Base-by-base conservation (phyloP, 2,113 vertebrate species). In the Alaudala cheleensis region DNA sequence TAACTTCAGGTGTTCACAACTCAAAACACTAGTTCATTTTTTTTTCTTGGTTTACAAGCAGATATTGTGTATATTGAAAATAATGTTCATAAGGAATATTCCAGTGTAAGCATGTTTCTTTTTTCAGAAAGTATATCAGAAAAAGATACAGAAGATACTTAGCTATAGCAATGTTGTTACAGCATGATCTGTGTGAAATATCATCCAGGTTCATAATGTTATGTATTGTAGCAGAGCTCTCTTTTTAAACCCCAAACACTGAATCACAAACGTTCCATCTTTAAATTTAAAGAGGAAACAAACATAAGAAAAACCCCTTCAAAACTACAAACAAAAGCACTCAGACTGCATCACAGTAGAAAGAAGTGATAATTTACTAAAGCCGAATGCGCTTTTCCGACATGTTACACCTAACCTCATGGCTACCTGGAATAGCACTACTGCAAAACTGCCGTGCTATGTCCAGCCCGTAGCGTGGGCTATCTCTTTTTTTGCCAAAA, bases 381-480 rank as follows among this genome's bases (percentile, higher is more conserved):
- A 78, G 26, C 7, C 18, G 20, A 12, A 34, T 15, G 22, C 12
- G 11, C 6, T 73, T 54, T 40, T 70, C 61, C 42, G 44, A 10
- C 8, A 4, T 1, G 3, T n/a, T 28, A n/a, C 9, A 7, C 5
- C 23, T 14, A 60, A 34, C 16, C 10, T 24, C 12, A 14, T 0
- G 10, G 39, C 33, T 51, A 8, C 50, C 31, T 42, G 69, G 39
- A 53, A 40, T 0, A 42, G 6, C 20, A 4, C 10, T 4, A 20
- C 12, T 6, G 14, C 15, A 53, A 44, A 61, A 31, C 7, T 11
- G 10, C 18, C 1, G 0, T 5, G 20, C 3, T 2, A 14, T 6
- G 6, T 31, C 21, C 47, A 24, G 21, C 40, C 9, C 1, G 0
- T 5, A 37, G 42, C 0, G 0, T 0, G 22, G 10, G 17, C 37